A percentile compares a stretch with the other conserved stretches of the same genome.
Evolutionary conservation across 2,113 vertebrate species (phyloP).

Genomic region (Podarcis muralis): DNA sequence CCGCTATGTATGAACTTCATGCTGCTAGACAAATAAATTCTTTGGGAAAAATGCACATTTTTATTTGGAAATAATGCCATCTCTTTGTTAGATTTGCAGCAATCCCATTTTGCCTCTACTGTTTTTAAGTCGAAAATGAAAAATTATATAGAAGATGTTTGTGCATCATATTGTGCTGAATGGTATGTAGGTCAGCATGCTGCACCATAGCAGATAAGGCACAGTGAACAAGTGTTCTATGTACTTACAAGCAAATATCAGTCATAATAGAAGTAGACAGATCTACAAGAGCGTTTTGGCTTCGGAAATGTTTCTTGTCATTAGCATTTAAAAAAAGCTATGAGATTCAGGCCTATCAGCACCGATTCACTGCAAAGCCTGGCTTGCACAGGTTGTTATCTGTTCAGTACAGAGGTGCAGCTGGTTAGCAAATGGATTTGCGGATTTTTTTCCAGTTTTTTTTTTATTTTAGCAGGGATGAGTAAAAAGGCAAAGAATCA

Average conservation of each 20-base stretch:
- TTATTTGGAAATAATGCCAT: slow-evolving; percentile 97
- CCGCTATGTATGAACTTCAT: slow-evolving; percentile 92
- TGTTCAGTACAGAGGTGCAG: slow-evolving; percentile 99
- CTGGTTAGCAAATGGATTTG: slow-evolving; percentile 99
- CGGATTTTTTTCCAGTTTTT: slow-evolving; percentile 85
- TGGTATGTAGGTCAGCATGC: slow-evolving; percentile 99
- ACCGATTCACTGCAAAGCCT: slow-evolving; percentile 95
- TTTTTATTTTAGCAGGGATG: slow-evolving; percentile 92
- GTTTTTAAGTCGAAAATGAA: slow-evolving; percentile 97
- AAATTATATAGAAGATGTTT: slow-evolving; percentile 97
- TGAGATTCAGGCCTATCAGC: slow-evolving; percentile 99
- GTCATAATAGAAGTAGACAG: slow-evolving; percentile 99
- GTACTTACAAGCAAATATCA: slow-evolving; percentile 99
- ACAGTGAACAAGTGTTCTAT: slow-evolving; percentile 98
- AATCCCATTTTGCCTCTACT: slow-evolving; percentile 97
- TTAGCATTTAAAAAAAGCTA: slow-evolving; percentile 99
- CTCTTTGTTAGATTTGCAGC: slow-evolving; percentile 97
- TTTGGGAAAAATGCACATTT: slow-evolving; percentile 89
- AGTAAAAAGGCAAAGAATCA: slow-evolving; percentile 97
- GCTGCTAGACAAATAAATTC: slow-evolving; percentile 91
- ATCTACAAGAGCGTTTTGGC: slow-evolving; percentile 99
- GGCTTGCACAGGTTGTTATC: slow-evolving; percentile 99
- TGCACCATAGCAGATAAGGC: slow-evolving; percentile 98
- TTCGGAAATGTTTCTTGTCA: slow-evolving; percentile 98
- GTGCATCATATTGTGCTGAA: slow-evolving; percentile 98